Base-by-base conservation (phyloP, 2,888 invertebrate genomes). In the Tethea ocularis region DNA sequence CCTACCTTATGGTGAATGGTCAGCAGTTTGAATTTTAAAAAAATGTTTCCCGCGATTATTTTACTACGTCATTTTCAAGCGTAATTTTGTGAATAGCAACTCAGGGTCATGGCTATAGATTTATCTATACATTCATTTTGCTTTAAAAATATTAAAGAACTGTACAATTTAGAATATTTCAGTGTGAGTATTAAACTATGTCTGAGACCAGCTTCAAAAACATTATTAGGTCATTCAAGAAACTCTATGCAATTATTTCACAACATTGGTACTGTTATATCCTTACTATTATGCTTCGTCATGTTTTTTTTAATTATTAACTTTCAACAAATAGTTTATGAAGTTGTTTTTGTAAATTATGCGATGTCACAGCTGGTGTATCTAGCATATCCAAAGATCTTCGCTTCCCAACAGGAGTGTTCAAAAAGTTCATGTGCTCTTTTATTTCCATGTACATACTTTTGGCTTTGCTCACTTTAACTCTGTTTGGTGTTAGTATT, bases 361-460 rank as follows among this genome's bases (percentile, higher is more conserved):
- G 78, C 29, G 91, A 91, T 3, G 87, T 91, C 0, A 84, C 64
- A 0, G 84, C 80, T 0, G 92, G 92, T 1, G 92, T 91, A 60
- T 89, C 84, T 0, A 80, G 80, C 0, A 72, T 62, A 10, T 57
- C 60, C 1, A 55, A 15, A 8, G 66, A 61, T 0, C 66, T 68
- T 26, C 69, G 66, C 62, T 86, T 88, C 0, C 76, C 71, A 15
- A 79, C 64, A 4, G 92, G 93, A 10, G 93, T 92, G 56, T 74
- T 86, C 36, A 93, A 67, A 62, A 91, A 93, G 55, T 83, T 81
- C 84, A 91, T 86, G 8, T 84, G 79, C 63, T 87, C 82, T 53
- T 91, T 93, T 82, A 90, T 87, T 63, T 89, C 74, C 86, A 91
- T 80, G 36, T 93, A 92, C 79, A 91, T 84, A 62, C 75, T 80